phyloP scores from a whole-genome alignment of 2,797 vertebrate species.

The Fratercula arctica region DNA sequence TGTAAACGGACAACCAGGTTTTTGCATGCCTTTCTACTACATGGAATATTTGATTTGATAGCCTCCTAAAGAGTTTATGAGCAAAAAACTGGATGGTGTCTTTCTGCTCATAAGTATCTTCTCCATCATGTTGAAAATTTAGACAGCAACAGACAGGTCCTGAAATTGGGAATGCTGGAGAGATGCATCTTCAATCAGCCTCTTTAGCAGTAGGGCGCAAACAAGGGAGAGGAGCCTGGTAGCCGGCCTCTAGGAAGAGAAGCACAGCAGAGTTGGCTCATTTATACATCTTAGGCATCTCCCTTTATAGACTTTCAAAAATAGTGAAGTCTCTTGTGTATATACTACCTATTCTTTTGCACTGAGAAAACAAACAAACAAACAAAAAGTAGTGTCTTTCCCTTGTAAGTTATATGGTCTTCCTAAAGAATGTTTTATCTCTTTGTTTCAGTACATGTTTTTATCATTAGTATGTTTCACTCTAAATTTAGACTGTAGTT shows the following conservation, averaged over 20 bases:
- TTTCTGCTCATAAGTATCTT: background rate
- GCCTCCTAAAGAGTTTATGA: background rate
- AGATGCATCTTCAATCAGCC: background rate
- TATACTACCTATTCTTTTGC: background rate
- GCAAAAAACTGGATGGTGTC: background rate
- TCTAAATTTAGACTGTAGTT: background rate
- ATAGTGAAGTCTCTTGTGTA: background rate
- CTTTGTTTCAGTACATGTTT: background rate
- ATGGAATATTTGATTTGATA: background rate
- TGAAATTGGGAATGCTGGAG: background rate
- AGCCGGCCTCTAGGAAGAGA: background rate
- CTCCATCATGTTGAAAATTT: background rate
- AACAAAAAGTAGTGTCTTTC: background rate
- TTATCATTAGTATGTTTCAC: background rate
- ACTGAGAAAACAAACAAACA: background rate
- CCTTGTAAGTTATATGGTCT: background rate
- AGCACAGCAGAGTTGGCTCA: background rate
- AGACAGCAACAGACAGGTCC: background rate
- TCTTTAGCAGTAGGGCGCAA: background rate
- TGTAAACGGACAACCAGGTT: background rate
- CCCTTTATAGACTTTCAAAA: background rate
- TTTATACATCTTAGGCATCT: background rate
- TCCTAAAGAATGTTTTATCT: background rate
- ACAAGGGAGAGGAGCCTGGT: background rate
- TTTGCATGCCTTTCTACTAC: background rate